phyloP scores from a whole-genome alignment of 2,797 vertebrate species.

The Melopsittacus undulatus region DNA sequence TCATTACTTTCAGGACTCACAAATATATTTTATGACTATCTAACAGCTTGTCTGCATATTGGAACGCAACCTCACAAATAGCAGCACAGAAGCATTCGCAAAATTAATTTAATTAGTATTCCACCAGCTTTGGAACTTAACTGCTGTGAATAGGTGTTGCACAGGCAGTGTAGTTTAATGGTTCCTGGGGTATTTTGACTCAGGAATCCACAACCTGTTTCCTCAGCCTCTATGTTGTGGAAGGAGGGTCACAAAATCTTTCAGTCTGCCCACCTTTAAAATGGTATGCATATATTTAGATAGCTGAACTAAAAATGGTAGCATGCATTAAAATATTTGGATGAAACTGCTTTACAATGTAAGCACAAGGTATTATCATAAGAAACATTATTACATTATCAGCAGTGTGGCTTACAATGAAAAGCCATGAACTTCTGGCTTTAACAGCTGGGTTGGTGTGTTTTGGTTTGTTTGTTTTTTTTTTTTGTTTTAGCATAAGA shows the following conservation, averaged over 20 bases:
- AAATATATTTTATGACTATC: conserved; percentile 61
- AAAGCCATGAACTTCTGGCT: conserved; percentile 3
- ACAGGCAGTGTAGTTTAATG: conserved; percentile 44
- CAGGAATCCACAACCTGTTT: neutral
- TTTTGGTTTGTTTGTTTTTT: neutral
- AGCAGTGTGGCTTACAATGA: neutral
- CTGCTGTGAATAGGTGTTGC: conserved; percentile 59
- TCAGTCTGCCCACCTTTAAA: conserved; percentile 24
- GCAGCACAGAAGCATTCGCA: conserved; percentile 26
- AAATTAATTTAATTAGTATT: conserved; percentile 66
- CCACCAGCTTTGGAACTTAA: conserved; percentile 40
- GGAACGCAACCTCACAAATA: conserved; percentile 52
- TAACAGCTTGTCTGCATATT: conserved; percentile 64
- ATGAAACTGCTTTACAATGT: conserved; percentile 17
- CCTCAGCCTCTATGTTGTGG: neutral
- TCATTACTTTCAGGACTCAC: conserved; percentile 48
- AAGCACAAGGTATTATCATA: neutral
- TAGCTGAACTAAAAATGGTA: conserved; percentile 22
- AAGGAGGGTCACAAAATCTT: conserved; percentile 13
- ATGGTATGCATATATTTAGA: neutral
- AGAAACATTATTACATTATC: conserved; percentile 26
- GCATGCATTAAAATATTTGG: conserved; percentile 1
- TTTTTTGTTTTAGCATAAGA: neutral
- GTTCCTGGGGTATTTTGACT: conserved; percentile 13
- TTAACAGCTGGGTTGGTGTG: neutral